phyloP scores from a whole-genome alignment of 1,140 invertebrate species.

The Papilio polyxenes region DNA sequence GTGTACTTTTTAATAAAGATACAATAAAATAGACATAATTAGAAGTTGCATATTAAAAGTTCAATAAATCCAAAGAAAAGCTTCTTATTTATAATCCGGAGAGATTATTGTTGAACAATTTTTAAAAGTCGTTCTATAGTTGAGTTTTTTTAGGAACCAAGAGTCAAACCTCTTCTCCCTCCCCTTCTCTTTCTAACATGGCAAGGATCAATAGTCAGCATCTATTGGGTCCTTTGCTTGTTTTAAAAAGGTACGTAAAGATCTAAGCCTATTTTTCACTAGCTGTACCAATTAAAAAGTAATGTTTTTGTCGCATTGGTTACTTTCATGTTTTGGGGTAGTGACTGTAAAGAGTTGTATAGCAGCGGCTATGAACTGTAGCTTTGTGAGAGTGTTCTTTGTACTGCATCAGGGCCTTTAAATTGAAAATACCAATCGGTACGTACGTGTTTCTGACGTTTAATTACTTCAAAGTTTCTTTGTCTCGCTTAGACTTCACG shows the following conservation, averaged over 20 bases:
- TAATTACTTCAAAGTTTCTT: slow-evolving; percentile 27
- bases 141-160: background rate
- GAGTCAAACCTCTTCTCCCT: background rate
- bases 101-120: background rate
- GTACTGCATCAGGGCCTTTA: slow-evolving; percentile 6
- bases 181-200: too few species aligned
- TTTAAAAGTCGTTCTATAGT: too few species aligned
- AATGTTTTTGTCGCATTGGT: background rate
- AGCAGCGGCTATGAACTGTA: background rate
- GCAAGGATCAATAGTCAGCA: background rate
- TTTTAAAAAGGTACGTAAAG: background rate
- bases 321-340: background rate
- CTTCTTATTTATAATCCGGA: background rate
- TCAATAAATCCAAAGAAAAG: too few species aligned
- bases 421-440: slow-evolving; percentile 24
- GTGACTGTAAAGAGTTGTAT: background rate
- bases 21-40: background rate
- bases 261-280: background rate
- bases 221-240: too few species aligned
- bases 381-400: slow-evolving; percentile 4
- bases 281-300: background rate
- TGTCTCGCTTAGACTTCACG: slow-evolving; percentile 7
- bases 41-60: too few species aligned
- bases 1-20: background rate
- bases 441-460: slow-evolving; percentile 5